Percentiles rank a stretch among this genome's conserved stretches.
Evolutionary conservation across 2,888 invertebrate species (phyloP).

Genomic region (Standfussiana lucernea): DNA sequence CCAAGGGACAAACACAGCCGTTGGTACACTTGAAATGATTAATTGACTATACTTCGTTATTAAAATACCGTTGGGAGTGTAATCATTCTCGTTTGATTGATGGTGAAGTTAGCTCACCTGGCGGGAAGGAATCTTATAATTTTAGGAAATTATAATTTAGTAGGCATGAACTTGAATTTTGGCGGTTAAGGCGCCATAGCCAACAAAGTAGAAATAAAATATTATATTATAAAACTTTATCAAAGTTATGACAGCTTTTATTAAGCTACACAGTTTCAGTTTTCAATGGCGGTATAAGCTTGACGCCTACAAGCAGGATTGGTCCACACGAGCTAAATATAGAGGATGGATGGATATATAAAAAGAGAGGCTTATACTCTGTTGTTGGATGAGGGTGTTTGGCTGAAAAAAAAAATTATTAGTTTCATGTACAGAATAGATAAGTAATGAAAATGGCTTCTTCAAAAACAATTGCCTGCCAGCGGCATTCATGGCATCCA

Average conservation of each 20-base stretch:
- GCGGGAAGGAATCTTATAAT: slow-evolving; percentile 22
- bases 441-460: neutral
- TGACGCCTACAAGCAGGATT: neutral
- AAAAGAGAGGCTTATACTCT: neutral
- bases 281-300: neutral
- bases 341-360: neutral
- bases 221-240: neutral
- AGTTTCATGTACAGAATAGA: neutral
- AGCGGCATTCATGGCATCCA: neutral
- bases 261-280: neutral
- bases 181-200: too few relatives aligned
- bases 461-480: slow-evolving; percentile 9
- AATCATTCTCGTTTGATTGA: slow-evolving; percentile 70
- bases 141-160: slow-evolving; percentile 24
- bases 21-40: slow-evolving; percentile 69
- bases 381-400: neutral
- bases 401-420: neutral
- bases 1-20: slow-evolving; percentile 24
- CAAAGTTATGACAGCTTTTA: neutral
- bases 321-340: neutral
- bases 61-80: slow-evolving; percentile 70
- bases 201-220: neutral
- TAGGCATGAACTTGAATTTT: slow-evolving; percentile 8
- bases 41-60: slow-evolving; percentile 70
- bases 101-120: slow-evolving; percentile 43